Conservation (phyloP, 2,797 vertebrate species). For the Ambastaia sidthimunki region DNA sequence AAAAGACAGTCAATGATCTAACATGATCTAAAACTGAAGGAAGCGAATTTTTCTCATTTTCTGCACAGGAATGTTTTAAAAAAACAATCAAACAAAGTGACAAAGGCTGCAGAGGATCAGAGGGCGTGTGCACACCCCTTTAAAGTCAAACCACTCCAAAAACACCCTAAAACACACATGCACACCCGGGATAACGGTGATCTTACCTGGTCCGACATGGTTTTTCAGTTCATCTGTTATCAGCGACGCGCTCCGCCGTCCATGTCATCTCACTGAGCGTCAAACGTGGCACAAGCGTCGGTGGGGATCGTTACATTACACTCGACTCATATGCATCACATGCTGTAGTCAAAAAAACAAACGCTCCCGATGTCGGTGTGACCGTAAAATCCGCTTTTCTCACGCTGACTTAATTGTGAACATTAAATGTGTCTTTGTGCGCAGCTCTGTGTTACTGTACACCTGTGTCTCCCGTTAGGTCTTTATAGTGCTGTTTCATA, state of each 20-base stretch:
- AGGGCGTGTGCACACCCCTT: conserved; percentile 43
- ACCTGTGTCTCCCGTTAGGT: conserved; percentile 64
- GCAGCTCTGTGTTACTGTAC: conserved; percentile 37
- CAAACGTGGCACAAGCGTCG: conserved; percentile 35
- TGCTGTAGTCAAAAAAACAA: conserved; percentile 57
- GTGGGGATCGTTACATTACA: conserved; percentile 35
- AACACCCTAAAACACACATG: not conserved
- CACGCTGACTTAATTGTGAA: conserved; percentile 21
- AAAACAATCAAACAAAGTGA: conserved; percentile 17
- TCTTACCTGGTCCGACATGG: conserved; percentile 82
- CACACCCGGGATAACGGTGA: not conserved
- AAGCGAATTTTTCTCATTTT: not conserved
- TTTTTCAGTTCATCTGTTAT: conserved; percentile 61
- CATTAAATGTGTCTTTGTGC: conserved; percentile 24
- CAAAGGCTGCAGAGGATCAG: conserved; percentile 23
- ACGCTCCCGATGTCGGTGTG: conserved; percentile 56
- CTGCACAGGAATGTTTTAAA: conserved; percentile 17
- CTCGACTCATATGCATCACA: conserved; percentile 46
- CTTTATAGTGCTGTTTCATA: conserved; percentile 20
- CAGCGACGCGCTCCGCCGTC: conserved; percentile 59
- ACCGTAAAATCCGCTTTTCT: conserved; percentile 53
- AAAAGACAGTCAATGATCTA: not conserved
- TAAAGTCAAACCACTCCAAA: conserved; percentile 1
- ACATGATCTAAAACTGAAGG: not conserved
- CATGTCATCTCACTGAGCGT: conserved; percentile 66